Base-by-base conservation (phyloP, 2,797 vertebrate genomes). In the Molossus alvarezi region DNA sequence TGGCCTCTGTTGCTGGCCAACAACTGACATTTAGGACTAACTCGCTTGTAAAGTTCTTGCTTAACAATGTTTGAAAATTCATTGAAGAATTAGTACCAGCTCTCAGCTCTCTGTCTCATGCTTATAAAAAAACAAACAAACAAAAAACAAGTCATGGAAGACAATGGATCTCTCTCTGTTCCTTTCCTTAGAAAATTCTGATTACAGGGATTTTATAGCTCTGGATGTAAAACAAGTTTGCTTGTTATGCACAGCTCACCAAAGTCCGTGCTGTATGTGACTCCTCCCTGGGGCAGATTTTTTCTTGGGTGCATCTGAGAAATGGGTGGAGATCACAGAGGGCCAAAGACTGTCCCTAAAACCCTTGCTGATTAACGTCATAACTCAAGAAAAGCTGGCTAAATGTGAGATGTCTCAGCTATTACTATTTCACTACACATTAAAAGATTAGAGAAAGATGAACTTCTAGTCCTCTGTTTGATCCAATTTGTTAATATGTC, bases 21-120 rank as follows among this genome's bases (percentile, higher is more conserved):
- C 64, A 94, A 41, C 23, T 29, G 75, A 33, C 83, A 94, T 90
- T 95, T 77, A 95, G 64, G 95, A 91, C 48, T 11, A 29, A 37
- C 27, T 91, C 64, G 11, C 62, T n/a, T 67, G 64, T 29, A 67
- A 96, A 91, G 72, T 84, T 6, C 58, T 90, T 9, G 65, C 33
- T 51, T 33, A 95, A 62, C 2, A 64, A 72, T 71, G 21, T 85
- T 93, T 83, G 53, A 94, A 90, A 89, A 81, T 84, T 89, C 72
- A 83, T 60, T 60, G 23, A 93, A 80, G 29, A 94, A 75, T 88
- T 88, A 90, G 27, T 88, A 57, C 48, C n/a, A 37, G 71, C 73
- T 62, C 8, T 91, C 13, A 29, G n/a, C 12, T 75, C 37, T 92
- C 64, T 51, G 13, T 53, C 87, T 77, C 62, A 25, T 27, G 60